phyloP scores from a whole-genome alignment of 2,797 vertebrate genomes.

The Hylomyscus alleni region DNA sequence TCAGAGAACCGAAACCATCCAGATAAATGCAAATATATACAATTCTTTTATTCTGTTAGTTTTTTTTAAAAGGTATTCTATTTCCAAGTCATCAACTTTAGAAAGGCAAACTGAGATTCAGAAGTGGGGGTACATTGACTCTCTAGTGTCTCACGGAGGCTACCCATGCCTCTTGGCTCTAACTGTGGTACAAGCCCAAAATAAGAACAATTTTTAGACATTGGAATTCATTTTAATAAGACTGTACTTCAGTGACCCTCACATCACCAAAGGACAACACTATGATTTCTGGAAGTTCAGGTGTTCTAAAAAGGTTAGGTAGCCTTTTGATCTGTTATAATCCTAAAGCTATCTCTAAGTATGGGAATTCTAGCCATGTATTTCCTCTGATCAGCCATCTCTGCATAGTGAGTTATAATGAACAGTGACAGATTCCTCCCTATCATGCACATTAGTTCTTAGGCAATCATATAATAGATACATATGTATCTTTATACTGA shows the following conservation, averaged over 20 bases:
- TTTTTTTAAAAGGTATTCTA: constrained; percentile 22
- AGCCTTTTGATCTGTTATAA: constrained; percentile 32
- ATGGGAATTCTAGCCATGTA: neutral
- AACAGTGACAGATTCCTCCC: neutral
- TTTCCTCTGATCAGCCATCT: neutral
- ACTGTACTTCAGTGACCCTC: too few relatives aligned
- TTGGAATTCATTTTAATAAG: too few relatives aligned
- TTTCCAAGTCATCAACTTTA: constrained; percentile 37
- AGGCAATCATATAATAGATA: neutral
- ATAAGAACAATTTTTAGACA: too few relatives aligned
- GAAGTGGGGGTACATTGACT: neutral
- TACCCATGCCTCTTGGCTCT: neutral
- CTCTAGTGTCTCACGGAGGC: constrained; percentile 1
- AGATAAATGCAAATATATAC: neutral
- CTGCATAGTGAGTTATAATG: neutral
- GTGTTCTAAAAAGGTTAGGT: neutral
- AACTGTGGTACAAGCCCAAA: too few relatives aligned
- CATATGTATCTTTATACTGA: neutral
- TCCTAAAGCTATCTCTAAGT: constrained; percentile 41
- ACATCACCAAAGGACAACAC: too few relatives aligned
- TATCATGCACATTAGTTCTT: neutral
- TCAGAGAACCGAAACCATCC: neutral
- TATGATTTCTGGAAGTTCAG: neutral
- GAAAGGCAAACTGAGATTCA: constrained; percentile 39
- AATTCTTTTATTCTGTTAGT: constrained; percentile 27